A percentile compares a stretch with the other conserved stretches of the same genome.
Conservation (phyloP, 2,113 vertebrate genomes). For the Serilophus lunatus region DNA sequence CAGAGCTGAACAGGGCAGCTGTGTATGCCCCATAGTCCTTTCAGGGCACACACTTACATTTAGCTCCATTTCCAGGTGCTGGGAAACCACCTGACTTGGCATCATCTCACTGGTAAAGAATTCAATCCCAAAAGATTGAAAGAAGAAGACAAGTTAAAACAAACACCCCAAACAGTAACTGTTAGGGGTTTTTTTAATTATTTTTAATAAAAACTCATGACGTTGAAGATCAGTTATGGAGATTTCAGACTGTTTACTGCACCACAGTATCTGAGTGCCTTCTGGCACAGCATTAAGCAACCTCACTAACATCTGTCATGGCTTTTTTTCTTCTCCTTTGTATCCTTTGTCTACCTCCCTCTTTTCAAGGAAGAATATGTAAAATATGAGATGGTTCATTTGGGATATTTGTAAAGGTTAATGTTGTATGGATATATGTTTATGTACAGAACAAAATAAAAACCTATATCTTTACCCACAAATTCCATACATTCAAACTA, state of each 20-base stretch:
- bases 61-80: background rate
- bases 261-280: background rate
- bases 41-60: accelerated
- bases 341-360: background rate
- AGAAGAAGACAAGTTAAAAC: background rate
- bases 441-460: background rate
- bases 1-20: background rate
- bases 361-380: background rate
- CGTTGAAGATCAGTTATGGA: background rate
- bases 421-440: background rate
- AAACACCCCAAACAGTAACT: accelerated
- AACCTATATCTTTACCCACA: background rate
- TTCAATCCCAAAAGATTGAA: background rate
- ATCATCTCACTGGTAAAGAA: background rate
- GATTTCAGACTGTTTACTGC: background rate
- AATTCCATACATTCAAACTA: background rate
- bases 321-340: background rate
- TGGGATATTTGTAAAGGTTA: background rate
- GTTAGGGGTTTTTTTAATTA: no score
- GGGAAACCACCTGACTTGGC: background rate
- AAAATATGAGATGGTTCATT: background rate
- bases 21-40: no score
- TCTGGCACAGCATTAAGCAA: conserved; percentile 38
- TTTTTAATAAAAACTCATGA: background rate
- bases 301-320: conserved; percentile 26